These are phyloP conservation scores for Propithecus perrieri DNA, from an alignment of 2,797 vertebrate genomes.

Conservation along the genomic window DNA sequence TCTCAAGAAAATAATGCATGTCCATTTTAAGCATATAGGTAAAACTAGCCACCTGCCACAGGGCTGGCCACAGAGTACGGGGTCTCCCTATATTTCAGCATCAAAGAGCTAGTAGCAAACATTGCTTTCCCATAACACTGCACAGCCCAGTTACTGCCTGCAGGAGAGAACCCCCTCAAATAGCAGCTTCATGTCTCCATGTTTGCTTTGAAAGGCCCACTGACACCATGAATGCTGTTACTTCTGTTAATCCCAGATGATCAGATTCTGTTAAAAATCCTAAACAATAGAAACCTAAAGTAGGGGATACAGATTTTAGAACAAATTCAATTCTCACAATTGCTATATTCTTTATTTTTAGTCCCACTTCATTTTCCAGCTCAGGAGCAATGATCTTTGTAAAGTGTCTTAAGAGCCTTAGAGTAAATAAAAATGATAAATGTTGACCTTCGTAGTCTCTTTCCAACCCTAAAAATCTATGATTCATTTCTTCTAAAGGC, in stretches of 20 bases:
- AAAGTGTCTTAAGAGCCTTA: constrained; percentile 1
- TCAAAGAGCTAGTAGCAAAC: neutral
- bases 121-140: neutral
- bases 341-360: neutral
- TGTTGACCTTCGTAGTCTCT: neutral
- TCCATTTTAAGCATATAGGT: neutral
- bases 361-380: neutral
- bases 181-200: neutral
- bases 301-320: neutral
- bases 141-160: neutral
- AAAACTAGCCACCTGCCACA: neutral
- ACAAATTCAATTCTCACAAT: neutral
- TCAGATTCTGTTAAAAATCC: neutral
- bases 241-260: neutral
- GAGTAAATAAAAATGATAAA: constrained; percentile 46
- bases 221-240: neutral
- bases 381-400: neutral
- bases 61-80: neutral
- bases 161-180: neutral
- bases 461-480: constrained; percentile 43
- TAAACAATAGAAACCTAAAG: neutral
- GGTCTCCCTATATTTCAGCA: neutral
- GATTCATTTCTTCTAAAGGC: neutral
- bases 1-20: neutral
- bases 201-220: neutral